A percentile compares a stretch with the other conserved stretches of the same genome.
Evolutionary conservation across 2,888 invertebrate genomes (phyloP).

Genomic region (Drosophila acutilabella): DNA sequence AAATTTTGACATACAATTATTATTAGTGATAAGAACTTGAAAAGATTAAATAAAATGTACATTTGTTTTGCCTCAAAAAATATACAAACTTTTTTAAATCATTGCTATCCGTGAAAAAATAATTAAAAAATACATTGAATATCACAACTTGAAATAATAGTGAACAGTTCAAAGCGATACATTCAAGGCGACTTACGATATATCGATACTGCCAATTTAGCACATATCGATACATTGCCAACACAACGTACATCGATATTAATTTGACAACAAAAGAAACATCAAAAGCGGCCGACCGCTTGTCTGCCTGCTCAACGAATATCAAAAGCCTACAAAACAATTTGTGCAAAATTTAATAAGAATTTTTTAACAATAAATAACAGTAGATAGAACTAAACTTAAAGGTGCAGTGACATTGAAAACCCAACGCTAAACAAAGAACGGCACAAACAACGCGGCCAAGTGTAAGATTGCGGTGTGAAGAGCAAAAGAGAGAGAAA

Average conservation of each 20-base stretch:
- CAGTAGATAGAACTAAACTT: constrained; percentile 20
- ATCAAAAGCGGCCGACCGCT: constrained; percentile 61
- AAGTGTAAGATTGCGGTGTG: constrained; percentile 38
- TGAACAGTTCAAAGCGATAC: no score
- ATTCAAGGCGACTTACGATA: no score
- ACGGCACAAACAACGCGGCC: constrained; percentile 50
- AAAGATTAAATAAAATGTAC: constrained; percentile 55
- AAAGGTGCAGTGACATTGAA: constrained; percentile 23
- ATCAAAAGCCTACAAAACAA: constrained; percentile 28
- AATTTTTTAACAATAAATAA: constrained; percentile 19
- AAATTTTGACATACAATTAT: constrained; percentile 27
- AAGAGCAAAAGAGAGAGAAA: constrained; percentile 40
- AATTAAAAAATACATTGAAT: no score
- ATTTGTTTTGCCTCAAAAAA: constrained; percentile 31
- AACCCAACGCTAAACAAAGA: constrained; percentile 32
- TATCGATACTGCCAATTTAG: constrained; percentile 16
- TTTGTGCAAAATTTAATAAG: constrained; percentile 25
- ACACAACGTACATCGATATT: constrained; percentile 53
- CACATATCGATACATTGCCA: constrained; percentile 45
- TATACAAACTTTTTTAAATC: no score
- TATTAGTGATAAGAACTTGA: constrained; percentile 39
- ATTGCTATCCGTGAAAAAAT: no score
- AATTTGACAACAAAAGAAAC: constrained; percentile 60
- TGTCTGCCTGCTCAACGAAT: constrained; percentile 49
- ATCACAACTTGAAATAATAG: no score